Conservation (phyloP, 2,797 vertebrate genomes). For the Orestias chungarensis region DNA sequence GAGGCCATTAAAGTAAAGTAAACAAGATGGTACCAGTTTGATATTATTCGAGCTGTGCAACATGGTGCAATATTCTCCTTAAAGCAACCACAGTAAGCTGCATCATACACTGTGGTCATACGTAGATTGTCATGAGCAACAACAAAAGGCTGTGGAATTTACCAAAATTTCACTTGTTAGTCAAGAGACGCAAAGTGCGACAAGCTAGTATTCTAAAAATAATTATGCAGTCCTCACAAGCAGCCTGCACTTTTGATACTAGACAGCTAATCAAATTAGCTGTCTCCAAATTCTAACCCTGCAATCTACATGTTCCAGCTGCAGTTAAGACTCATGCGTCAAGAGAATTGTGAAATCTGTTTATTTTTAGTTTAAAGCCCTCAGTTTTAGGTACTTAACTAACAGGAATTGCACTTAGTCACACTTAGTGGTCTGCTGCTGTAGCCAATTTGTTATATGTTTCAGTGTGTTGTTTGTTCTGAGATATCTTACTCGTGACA, state of each 20-base stretch:
- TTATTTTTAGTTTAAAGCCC: not conserved
- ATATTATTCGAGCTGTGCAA: not conserved
- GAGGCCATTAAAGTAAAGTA: no score
- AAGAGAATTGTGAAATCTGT: no score
- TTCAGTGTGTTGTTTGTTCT: not conserved
- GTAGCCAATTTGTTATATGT: not conserved
- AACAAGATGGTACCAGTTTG: not conserved
- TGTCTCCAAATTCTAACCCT: not conserved
- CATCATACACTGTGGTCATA: not conserved
- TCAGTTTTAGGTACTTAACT: not conserved
- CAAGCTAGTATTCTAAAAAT: not conserved
- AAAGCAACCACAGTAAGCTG: not conserved
- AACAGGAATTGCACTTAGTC: not conserved
- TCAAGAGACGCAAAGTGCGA: not conserved
- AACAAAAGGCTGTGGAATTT: not conserved
- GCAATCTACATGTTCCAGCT: not conserved
- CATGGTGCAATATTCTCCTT: not conserved
- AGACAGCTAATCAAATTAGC: not conserved
- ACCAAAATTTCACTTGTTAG: not conserved
- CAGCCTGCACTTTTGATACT: not conserved
- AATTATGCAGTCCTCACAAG: not conserved
- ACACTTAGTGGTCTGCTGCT: not conserved
- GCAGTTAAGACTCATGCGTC: not conserved
- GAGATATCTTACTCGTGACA: not conserved
- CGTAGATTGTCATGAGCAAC: not conserved